These are phyloP conservation scores for human DNA, from an alignment of 2,113 vertebrate genomes.

Conservation along the genomic window GRCh38 chr3:77876501-77877000, in stretches of 20 bases:
- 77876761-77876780: not conserved
- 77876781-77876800: not conserved
- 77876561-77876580: not conserved
- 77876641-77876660: not conserved
- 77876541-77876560: not conserved
- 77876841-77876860: not conserved
- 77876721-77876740: not conserved
- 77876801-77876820: not conserved
- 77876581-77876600: not conserved
- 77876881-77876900: constrained; percentile 55
- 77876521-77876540: not conserved
- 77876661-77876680: not conserved
- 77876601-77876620: not conserved
- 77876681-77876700: not conserved
- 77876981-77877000: constrained; percentile 71
- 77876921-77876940: constrained; percentile 55
- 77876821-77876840: not conserved
- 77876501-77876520: not conserved
- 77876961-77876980: constrained; percentile 66
- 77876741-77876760: not conserved
- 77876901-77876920: constrained; percentile 33
- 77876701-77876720: not conserved
- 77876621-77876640: not conserved
- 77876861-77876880: not conserved
- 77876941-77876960: constrained; percentile 57